These are phyloP conservation scores for Tanaodytes sp. DNA, from an alignment of 2,888 invertebrate species.

Conservation along the genomic window DNA sequence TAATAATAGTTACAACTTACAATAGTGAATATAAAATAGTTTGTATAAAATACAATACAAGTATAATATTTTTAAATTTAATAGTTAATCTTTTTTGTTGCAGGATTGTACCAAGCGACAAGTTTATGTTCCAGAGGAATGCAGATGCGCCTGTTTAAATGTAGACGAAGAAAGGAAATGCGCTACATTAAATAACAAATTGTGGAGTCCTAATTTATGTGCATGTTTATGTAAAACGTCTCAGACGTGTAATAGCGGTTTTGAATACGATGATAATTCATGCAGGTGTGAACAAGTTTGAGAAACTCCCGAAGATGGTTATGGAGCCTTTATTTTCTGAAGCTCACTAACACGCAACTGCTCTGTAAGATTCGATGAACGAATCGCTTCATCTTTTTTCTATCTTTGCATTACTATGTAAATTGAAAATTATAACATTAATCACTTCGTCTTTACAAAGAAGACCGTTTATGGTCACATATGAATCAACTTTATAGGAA, in stretches of 20 bases:
- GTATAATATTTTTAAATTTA: slow-evolving; percentile 11
- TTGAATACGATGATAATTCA: slow-evolving; percentile 75
- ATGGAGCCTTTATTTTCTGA: slow-evolving; percentile 9
- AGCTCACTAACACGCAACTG: too few relatives aligned
- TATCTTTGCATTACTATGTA: background rate
- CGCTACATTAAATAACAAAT: slow-evolving; percentile 73
- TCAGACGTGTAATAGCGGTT: slow-evolving; percentile 77
- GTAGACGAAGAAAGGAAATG: slow-evolving; percentile 78
- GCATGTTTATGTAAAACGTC: slow-evolving; percentile 76
- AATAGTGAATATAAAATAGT: too few relatives aligned
- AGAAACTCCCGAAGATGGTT: slow-evolving; percentile 15
- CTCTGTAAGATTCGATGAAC: slow-evolving; percentile 31
- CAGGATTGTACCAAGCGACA: slow-evolving; percentile 78
- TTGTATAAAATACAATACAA: too few relatives aligned
- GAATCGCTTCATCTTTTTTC: slow-evolving; percentile 18
- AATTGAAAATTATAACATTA: too few relatives aligned
- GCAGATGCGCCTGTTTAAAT: slow-evolving; percentile 78
- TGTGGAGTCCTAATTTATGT: slow-evolving; percentile 78
- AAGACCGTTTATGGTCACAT: too few relatives aligned
- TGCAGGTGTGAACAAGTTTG: slow-evolving; percentile 74
- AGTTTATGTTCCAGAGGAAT: slow-evolving; percentile 75
- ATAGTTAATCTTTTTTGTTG: slow-evolving; percentile 16
- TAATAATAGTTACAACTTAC: too few relatives aligned
- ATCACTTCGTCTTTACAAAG: too few relatives aligned
- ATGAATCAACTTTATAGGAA: background rate